Base-by-base conservation (phyloP, 2,113 vertebrate genomes). In the Prietella phreatophila region DNA sequence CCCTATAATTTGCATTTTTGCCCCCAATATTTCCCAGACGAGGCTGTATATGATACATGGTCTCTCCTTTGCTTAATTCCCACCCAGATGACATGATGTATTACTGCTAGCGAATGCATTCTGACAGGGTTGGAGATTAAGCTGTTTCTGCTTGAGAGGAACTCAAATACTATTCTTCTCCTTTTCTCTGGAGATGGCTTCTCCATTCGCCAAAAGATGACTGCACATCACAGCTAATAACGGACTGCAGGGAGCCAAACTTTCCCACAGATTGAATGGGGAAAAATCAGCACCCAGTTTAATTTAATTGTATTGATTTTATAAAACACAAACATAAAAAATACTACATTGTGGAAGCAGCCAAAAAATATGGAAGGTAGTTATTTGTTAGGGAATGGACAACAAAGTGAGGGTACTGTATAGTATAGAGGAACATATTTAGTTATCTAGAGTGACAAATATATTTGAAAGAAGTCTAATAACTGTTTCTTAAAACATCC, bases 1-100 rank as follows among this genome's bases (percentile, higher is more conserved):
- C 58, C 58, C 79, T 86, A 86, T 82, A 83, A 89, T 89, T 86
- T 89, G 39, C 30, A 5, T 89, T 9, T 30, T 30, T 78, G 19
- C 2, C 58, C 20, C 33, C 22, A 61, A 39, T 61, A 60, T 82
- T 82, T 61, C 11, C 80, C 30, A 61, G 14, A 61, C 39, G 11
- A 61, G 20, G 30, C 30, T 9, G 17, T 11, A 82, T 82, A 39
- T 61, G 25, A 82, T 82, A 61, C 8, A 58, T 14, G 79, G 84
- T 83, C 42, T 85, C 53, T 67, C 4, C 30, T 76, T n/a, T 20
- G 78, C 17, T 82, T 58, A 58, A 75, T 42, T 63, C 27, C 55
- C 20, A 50, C 17, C 60, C 25, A 47, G 19, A 55, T 83, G 53
- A 61, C 56, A 7, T 83, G 36, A 85, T 82, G 27, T 53, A 39